Conservation (phyloP, 2,797 vertebrate species). For the Pangasius larnaudii region DNA sequence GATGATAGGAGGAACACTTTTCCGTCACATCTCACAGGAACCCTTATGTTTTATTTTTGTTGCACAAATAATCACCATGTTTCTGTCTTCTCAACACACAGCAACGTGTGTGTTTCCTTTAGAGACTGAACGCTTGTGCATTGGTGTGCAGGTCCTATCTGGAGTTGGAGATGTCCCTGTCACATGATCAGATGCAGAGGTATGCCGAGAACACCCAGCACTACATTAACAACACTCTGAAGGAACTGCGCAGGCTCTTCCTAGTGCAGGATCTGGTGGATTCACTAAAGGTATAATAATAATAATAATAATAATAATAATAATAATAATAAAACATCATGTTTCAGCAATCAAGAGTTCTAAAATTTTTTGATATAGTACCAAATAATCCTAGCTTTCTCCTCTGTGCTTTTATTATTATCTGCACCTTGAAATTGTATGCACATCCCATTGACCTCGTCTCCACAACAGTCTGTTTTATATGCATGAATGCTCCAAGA, state of each 20-base stretch:
- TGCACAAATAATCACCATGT: not conserved
- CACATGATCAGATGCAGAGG: conserved; percentile 88
- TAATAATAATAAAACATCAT: not conserved
- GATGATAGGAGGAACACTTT: not conserved
- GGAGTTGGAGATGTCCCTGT: conserved; percentile 86
- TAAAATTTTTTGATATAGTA: not conserved
- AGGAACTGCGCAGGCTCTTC: conserved; percentile 86
- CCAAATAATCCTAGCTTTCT: not conserved
- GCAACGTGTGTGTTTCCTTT: not conserved
- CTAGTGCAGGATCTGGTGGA: conserved; percentile 92
- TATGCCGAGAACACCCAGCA: conserved; percentile 83
- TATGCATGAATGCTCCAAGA: not conserved
- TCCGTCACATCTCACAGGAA: not conserved
- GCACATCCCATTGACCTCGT: not conserved
- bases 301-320: not conserved
- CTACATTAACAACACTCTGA: conserved; percentile 81
- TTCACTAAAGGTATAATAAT: conserved; percentile 80
- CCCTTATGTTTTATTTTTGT: not conserved
- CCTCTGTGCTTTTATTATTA: not conserved
- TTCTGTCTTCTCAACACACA: not conserved
- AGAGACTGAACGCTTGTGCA: not conserved
- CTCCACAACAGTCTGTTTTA: not conserved
- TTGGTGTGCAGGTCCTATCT: conserved; percentile 77
- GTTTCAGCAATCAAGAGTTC: not conserved
- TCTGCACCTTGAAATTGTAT: not conserved